phyloP scores from a whole-genome alignment of 2,888 invertebrate genomes.

The Plutella xylostella region DNA sequence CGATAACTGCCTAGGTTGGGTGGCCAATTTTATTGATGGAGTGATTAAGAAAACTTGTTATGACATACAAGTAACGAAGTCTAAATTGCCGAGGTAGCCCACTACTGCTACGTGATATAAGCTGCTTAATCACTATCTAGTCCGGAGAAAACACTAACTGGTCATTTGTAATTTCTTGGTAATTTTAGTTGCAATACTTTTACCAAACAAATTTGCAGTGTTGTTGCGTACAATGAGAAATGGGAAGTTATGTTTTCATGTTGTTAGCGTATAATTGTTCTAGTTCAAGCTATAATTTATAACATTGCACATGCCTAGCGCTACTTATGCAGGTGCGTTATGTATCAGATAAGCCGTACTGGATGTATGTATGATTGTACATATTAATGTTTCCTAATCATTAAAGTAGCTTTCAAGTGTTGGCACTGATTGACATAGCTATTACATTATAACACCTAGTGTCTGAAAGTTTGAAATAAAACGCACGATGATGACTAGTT shows the following conservation, averaged over 20 bases:
- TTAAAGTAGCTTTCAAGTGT: background rate
- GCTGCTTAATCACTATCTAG: slow-evolving; percentile 3
- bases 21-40: too few relatives aligned
- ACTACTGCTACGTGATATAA: background rate
- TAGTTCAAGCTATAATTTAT: too few relatives aligned
- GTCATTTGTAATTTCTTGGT: slow-evolving; percentile 4
- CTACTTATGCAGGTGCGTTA: too few relatives aligned
- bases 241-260: background rate
- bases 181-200: background rate
- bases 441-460: background rate
- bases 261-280: background rate
- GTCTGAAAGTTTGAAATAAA: background rate
- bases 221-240: slow-evolving; percentile 1
- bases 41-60: too few relatives aligned
- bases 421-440: background rate
- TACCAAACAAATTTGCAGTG: slow-evolving; percentile 3
- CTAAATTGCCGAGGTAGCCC: background rate
- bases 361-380: too few relatives aligned
- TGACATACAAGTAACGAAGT: background rate
- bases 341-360: too few relatives aligned
- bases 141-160: slow-evolving; percentile 5
- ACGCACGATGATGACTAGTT: background rate
- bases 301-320: too few relatives aligned
- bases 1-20: too few relatives aligned
- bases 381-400: too few relatives aligned